A percentile compares a stretch with the other conserved stretches of the same genome.
Conservation (phyloP, 2,797 vertebrate genomes). For the Sebastes trivittatus region DNA sequence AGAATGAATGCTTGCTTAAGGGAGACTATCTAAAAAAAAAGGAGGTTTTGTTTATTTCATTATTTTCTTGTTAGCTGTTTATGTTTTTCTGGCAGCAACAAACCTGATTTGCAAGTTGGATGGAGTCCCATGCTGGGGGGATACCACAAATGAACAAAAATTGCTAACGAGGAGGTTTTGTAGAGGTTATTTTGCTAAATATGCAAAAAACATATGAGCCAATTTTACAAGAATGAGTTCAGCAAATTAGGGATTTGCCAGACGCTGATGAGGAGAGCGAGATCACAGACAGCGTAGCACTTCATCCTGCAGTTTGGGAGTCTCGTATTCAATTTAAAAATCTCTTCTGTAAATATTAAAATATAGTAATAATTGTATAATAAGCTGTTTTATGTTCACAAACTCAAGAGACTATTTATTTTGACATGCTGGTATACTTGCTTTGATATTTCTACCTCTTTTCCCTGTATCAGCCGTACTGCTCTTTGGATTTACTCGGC, state of each 20-base stretch:
- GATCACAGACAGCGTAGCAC: conserved; percentile 2
- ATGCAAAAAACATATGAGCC: conserved; percentile 36
- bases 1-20: neutral
- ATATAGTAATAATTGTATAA: neutral
- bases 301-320: neutral
- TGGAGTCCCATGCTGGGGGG: neutral
- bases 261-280: conserved; percentile 15
- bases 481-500: conserved; percentile 4
- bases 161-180: conserved; percentile 43
- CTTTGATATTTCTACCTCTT: neutral
- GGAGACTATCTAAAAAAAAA: neutral
- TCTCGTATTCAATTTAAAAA: neutral
- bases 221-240: conserved; percentile 29
- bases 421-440: neutral
- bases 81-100: neutral
- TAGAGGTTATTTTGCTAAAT: conserved; percentile 33
- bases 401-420: neutral
- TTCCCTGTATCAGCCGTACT: neutral
- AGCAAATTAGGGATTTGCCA: conserved; percentile 36
- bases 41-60: neutral
- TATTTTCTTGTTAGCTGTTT: neutral
- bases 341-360: neutral
- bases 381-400: neutral
- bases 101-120: conserved; percentile 35
- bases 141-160: conserved; percentile 28